Evolutionary conservation across 2,888 invertebrate genomes (phyloP).

Genomic region (Strigamia maritima): DNA sequence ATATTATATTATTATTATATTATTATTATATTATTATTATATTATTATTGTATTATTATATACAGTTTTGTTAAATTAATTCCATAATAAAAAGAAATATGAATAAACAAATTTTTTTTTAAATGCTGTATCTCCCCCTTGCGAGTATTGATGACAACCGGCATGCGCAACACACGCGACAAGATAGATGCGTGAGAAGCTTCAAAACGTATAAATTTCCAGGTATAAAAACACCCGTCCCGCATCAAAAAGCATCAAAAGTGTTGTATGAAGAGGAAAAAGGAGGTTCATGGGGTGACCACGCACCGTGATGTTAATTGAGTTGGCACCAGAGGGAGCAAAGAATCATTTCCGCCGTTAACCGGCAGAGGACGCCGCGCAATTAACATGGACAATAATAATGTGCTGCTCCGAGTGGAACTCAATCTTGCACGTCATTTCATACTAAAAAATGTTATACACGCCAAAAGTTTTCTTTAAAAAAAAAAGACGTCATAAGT

Average conservation of each 20-base stretch:
- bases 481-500: too few species aligned
- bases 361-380: background rate
- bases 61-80: too few species aligned
- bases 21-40: too few species aligned
- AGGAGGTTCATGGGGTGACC: background rate
- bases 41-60: too few species aligned
- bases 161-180: background rate
- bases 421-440: too few species aligned
- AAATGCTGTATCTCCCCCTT: too few species aligned
- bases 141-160: background rate
- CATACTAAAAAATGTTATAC: too few species aligned
- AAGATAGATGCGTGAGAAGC: background rate
- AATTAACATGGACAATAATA: background rate
- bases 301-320: background rate
- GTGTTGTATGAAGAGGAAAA: background rate
- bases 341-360: background rate
- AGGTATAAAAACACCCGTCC: background rate
- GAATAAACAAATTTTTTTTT: too few species aligned
- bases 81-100: too few species aligned
- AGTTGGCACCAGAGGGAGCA: conserved; percentile 2
- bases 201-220: background rate
- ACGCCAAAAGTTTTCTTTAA: too few species aligned
- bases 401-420: too few species aligned
- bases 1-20: too few species aligned
- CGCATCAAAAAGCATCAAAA: background rate